Base-by-base conservation (phyloP, 2,113 vertebrate species). In the Odontophorus gujanensis region DNA sequence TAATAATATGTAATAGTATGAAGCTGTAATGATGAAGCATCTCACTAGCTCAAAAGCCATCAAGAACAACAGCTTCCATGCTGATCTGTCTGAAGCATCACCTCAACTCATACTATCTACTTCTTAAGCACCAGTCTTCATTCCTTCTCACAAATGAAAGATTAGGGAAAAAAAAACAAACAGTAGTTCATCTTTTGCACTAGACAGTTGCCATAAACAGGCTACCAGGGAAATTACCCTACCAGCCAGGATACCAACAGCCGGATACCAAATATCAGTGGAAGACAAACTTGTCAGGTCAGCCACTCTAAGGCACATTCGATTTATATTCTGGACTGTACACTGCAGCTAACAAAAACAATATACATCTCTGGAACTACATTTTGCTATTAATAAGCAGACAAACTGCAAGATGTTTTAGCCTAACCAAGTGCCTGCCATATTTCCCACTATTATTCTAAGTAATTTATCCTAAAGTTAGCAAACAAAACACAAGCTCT, bases 321-420 rank as follows among this genome's bases (percentile, higher is more conserved):
- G 19, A 76, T 73, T 94, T 93, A 73, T 66, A 75, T 75, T 85
- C 50, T 75, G 30, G 4, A 81, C 20, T 73, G 68, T 53, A 82
- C 4, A 26, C 21, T 26, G 24, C 74, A 93, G 28, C 30, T 68
- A 68, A 69, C 11, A 58, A 87, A 93, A 21, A 19, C 45, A 84
- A 72, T 6, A 55, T 13, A 51, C 50, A 81, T 75, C 36, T 58
- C 66, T 22, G 75, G 13, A 86, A 75, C 0, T 3, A 68, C 18
- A 4, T 26, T 55, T 66, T 24, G 55, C 1, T 30, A 81, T 19
- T 40, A 68, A 24, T 25, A 67, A 79, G 71, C 24, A 75, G 55
- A 61, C 1, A 3, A 93, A 88, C 7, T 28, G 28, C 43, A 92
- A 65, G 19, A 75, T 5, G 63, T 13, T 18, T 32, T 21, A 62